phyloP scores from a whole-genome alignment of 2,797 vertebrate species.

The Cephalopachus bancanus region DNA sequence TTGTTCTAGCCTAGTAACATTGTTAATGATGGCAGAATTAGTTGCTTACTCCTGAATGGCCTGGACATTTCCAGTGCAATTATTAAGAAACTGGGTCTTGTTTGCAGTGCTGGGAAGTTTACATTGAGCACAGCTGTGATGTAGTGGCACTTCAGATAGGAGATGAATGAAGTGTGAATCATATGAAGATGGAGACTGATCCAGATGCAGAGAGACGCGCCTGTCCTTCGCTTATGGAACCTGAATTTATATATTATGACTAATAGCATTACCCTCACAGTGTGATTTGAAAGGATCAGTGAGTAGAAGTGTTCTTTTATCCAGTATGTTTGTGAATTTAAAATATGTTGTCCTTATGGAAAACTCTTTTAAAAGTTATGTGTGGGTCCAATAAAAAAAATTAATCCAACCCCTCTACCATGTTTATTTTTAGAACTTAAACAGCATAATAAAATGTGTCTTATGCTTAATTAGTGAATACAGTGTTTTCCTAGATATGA shows the following conservation, averaged over 20 bases:
- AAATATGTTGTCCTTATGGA: slow-evolving; percentile 63
- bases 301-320: slow-evolving; percentile 42
- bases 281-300: background rate
- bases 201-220: background rate
- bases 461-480: background rate
- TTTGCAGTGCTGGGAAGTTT: slow-evolving; percentile 61
- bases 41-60: slow-evolving; percentile 52
- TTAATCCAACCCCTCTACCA: background rate
- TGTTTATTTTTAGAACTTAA: background rate
- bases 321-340: background rate
- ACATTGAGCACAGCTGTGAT: slow-evolving; percentile 34
- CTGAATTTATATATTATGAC: slow-evolving; percentile 61
- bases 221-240: slow-evolving; percentile 39
- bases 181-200: slow-evolving; percentile 25
- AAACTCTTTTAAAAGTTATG: slow-evolving; percentile 24
- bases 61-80: slow-evolving; percentile 72
- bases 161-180: slow-evolving; percentile 49
- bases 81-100: slow-evolving; percentile 44
- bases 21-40: slow-evolving; percentile 27
- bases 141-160: slow-evolving; percentile 34
- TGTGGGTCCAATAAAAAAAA: background rate
- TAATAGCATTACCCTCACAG: background rate
- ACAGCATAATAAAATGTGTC: background rate
- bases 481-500: background rate
- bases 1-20: background rate